These are phyloP conservation scores for Epinephelus coioides DNA, from an alignment of 2,797 vertebrate species.

Conservation along the genomic window DNA sequence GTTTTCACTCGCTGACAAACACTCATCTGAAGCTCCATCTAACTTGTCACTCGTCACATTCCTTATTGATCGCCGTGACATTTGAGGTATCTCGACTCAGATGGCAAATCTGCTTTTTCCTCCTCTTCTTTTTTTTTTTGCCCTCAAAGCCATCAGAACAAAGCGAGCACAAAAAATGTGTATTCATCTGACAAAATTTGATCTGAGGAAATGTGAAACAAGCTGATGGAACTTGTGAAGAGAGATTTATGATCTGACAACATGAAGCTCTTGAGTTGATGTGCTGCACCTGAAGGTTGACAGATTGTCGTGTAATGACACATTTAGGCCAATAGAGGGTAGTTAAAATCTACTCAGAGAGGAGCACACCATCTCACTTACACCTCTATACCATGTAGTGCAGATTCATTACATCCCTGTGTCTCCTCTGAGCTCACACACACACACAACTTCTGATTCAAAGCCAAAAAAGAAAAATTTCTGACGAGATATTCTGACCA, in stretches of 20 bases:
- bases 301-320: slow-evolving; percentile 74
- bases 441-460: background rate
- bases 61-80: slow-evolving; percentile 61
- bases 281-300: slow-evolving; percentile 51
- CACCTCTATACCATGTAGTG: slow-evolving; percentile 11
- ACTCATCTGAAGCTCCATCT: slow-evolving; percentile 61
- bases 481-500: background rate
- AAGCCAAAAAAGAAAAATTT: background rate
- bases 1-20: slow-evolving; percentile 59
- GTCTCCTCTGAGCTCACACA: slow-evolving; percentile 9
- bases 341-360: slow-evolving; percentile 76
- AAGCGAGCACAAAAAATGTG: slow-evolving; percentile 13
- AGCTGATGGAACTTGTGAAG: slow-evolving; percentile 16
- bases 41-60: slow-evolving; percentile 56
- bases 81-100: slow-evolving; percentile 45
- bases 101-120: slow-evolving; percentile 28
- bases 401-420: background rate
- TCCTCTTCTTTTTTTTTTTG: background rate
- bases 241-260: slow-evolving; percentile 45
- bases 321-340: slow-evolving; percentile 82
- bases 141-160: slow-evolving; percentile 39
- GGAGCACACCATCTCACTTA: slow-evolving; percentile 21
- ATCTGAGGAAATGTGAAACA: slow-evolving; percentile 29
- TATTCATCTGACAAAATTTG: slow-evolving; percentile 38
- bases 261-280: slow-evolving; percentile 30